These are phyloP conservation scores for Chrysoperla carnea DNA, from an alignment of 1,140 invertebrate genomes.

Conservation along the genomic window DNA sequence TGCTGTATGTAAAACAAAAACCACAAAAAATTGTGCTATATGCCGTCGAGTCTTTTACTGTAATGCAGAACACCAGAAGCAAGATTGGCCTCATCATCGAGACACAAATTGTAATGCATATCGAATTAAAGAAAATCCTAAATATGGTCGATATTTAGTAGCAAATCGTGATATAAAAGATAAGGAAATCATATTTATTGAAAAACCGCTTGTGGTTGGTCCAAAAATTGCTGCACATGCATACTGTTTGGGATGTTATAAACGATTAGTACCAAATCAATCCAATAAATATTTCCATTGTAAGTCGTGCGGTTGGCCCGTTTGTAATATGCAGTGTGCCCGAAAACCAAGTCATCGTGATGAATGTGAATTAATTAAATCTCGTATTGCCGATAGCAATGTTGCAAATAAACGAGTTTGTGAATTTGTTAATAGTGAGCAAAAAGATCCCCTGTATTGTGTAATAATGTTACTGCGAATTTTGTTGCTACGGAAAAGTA, in stretches of 20 bases:
- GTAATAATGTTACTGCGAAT: conserved; percentile 42
- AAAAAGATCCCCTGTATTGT: conserved; percentile 34
- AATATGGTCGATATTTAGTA: conserved; percentile 44
- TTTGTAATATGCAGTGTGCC: conserved; percentile 32
- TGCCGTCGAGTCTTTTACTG: not conserved
- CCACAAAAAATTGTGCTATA: not conserved
- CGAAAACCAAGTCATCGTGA: conserved; percentile 24
- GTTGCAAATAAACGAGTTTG: no score
- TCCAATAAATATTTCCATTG: conserved; percentile 22
- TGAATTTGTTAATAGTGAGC: no score
- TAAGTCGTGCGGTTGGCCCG: conserved; percentile 37
- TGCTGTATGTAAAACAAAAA: not conserved
- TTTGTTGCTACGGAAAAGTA: conserved; percentile 31
- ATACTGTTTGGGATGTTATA: conserved; percentile 40
- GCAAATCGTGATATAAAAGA: conserved; percentile 49
- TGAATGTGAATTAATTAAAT: conserved; percentile 31
- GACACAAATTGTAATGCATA: not conserved
- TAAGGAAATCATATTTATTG: conserved; percentile 55
- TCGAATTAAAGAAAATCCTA: not conserved
- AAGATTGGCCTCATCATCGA: not conserved
- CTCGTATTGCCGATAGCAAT: no score
- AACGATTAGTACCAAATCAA: conserved; percentile 20
- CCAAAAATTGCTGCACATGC: conserved; percentile 35
- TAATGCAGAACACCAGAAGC: not conserved
- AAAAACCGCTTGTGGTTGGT: conserved; percentile 47